phyloP scores from a whole-genome alignment of 2,888 invertebrate genomes.

The Protodeltote pygarga region DNA sequence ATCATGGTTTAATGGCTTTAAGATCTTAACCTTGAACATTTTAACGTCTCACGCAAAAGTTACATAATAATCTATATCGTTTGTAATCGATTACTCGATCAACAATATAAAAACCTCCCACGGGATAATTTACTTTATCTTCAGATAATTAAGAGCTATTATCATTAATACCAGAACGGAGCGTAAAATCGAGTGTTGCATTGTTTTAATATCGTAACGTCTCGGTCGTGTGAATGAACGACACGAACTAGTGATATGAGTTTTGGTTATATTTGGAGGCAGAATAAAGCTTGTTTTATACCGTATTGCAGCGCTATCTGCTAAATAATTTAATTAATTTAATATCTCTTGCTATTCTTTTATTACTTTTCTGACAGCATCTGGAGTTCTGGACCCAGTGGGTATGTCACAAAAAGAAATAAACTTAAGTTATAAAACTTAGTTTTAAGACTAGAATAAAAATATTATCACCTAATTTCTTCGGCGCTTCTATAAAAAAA shows the following conservation, averaged over 20 bases:
- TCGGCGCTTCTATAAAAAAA: constrained; percentile 4
- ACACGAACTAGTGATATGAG: constrained; percentile 20
- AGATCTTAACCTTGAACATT: constrained; percentile 10
- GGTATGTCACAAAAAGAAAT: neutral
- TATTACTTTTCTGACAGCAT: neutral
- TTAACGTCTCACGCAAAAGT: constrained; percentile 39
- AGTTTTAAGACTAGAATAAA: constrained; percentile 4
- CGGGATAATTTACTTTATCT: constrained; percentile 18
- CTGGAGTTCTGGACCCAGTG: too few species aligned
- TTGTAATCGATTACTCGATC: constrained; percentile 42
- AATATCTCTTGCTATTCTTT: neutral
- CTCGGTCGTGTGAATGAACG: constrained; percentile 47
- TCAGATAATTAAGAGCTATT: constrained; percentile 9
- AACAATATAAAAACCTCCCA: constrained; percentile 4
- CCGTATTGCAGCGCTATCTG: neutral
- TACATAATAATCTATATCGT: constrained; percentile 30
- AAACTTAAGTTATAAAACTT: constrained; percentile 1
- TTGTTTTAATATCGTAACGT: constrained; percentile 49
- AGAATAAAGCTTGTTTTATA: neutral
- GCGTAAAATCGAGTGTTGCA: constrained; percentile 53
- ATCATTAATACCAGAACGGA: constrained; percentile 4
- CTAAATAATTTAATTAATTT: neutral
- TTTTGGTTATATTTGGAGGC: constrained; percentile 12
- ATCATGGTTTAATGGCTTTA: too few species aligned
- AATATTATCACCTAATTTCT: constrained; percentile 1